phyloP scores from a whole-genome alignment of 2,888 invertebrate species.

The Athalia rosae region DNA sequence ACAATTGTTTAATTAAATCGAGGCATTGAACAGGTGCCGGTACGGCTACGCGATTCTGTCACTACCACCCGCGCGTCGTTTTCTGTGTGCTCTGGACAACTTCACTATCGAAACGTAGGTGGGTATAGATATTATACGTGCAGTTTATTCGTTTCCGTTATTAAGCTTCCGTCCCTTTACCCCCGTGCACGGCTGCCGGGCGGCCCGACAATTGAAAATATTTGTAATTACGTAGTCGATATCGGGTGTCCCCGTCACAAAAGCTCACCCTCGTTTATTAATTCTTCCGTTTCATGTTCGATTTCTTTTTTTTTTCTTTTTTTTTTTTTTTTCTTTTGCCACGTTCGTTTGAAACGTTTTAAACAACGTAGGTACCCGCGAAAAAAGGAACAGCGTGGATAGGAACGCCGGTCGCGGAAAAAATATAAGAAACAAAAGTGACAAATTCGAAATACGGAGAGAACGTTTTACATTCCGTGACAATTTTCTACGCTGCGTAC shows the following conservation, averaged over 20 bases:
- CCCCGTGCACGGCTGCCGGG: background rate
- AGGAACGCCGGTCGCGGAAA: no score
- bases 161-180: slow-evolving; percentile 53
- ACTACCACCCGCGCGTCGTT: slow-evolving; percentile 58
- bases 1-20: slow-evolving; percentile 69
- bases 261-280: background rate
- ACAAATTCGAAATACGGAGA: no score
- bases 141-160: slow-evolving; percentile 65
- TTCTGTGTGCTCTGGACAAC: slow-evolving; percentile 55
- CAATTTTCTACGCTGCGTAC: no score
- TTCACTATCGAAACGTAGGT: slow-evolving; percentile 60
- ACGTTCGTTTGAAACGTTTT: no score
- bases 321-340: background rate
- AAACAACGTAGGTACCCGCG: no score
- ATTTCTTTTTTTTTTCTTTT: background rate
- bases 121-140: slow-evolving; percentile 21
- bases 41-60: slow-evolving; percentile 43
- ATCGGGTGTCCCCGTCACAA: slow-evolving; percentile 15
- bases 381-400: no score
- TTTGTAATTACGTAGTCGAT: slow-evolving; percentile 49
- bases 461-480: no score
- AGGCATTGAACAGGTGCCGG: slow-evolving; percentile 50
- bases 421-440: no score
- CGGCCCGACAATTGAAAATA: slow-evolving; percentile 50
- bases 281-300: background rate